These are phyloP conservation scores for Cordilura impudica DNA, from an alignment of 2,888 invertebrate species.

Conservation along the genomic window DNA sequence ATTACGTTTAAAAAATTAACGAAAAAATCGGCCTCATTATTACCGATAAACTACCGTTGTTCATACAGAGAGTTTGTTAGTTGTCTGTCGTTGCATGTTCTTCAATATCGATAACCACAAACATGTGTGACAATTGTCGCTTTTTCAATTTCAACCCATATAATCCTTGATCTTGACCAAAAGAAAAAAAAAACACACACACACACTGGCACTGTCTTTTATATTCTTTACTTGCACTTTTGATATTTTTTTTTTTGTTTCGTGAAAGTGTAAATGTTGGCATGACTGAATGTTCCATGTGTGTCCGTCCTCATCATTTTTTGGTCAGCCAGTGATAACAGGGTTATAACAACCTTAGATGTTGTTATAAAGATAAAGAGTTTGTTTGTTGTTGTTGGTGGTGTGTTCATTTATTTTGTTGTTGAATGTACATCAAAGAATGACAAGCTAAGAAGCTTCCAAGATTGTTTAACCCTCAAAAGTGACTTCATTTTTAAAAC, in stretches of 20 bases:
- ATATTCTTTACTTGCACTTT: not conserved
- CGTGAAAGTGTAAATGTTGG: not conserved
- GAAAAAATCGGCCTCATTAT: not conserved
- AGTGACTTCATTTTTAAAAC: not conserved
- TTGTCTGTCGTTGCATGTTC: constrained; percentile 23
- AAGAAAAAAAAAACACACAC: constrained; percentile 53
- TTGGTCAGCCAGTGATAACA: constrained; percentile 32
- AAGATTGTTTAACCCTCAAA: constrained; percentile 14
- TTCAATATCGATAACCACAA: constrained; percentile 20
- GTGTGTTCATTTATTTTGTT: too few species aligned
- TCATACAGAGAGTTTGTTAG: not conserved
- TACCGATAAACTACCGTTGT: not conserved
- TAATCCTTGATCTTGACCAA: constrained; percentile 60
- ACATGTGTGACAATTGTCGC: constrained; percentile 33
- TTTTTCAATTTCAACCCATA: constrained; percentile 39
- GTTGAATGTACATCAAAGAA: constrained; percentile 62
- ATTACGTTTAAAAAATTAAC: not conserved
- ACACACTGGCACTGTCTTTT: constrained; percentile 18
- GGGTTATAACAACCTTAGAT: constrained; percentile 58
- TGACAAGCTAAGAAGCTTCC: constrained; percentile 58
- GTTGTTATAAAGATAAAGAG: constrained; percentile 63
- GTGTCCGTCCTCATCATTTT: not conserved
- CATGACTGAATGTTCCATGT: not conserved
- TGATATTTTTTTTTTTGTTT: too few species aligned
- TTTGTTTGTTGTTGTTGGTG: constrained; percentile 34